Conservation (phyloP, 2,888 invertebrate species). For the Chirona hameri region DNA sequence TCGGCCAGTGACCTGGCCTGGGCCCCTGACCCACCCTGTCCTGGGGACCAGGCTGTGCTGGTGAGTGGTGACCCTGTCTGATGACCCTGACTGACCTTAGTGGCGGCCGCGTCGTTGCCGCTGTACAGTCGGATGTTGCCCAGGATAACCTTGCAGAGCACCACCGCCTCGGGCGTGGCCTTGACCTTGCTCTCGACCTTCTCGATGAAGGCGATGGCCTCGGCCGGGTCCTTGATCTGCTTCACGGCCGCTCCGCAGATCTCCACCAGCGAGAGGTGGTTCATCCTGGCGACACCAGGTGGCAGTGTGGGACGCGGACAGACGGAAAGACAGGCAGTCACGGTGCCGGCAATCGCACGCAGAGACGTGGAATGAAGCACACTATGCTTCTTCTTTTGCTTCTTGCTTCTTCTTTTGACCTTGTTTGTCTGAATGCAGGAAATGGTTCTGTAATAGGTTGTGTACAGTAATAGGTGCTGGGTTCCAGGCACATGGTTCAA, state of each 20-base stretch:
- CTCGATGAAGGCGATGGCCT: constrained; percentile 81
- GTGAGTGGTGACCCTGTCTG: no score
- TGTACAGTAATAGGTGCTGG: no score
- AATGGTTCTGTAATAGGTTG: no score
- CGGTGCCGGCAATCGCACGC: no score
- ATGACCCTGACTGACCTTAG: constrained; percentile 44
- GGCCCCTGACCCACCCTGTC: no score
- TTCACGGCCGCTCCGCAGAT: constrained; percentile 61
- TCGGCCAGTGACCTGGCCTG: no score
- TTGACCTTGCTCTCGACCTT: constrained; percentile 84
- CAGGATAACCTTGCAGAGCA: constrained; percentile 78
- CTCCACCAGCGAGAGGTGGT: constrained; percentile 86
- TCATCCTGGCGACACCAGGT: constrained; percentile 62
- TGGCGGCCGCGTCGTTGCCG: constrained; percentile 48
- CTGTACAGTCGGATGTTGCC: constrained; percentile 50
- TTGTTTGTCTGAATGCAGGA: no score
- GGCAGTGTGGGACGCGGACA: not conserved
- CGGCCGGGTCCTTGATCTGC: constrained; percentile 73
- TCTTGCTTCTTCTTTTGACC: no score
- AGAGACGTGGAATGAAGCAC: no score
- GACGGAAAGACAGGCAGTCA: not conserved
- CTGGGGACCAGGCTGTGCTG: no score
- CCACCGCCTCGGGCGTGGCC: constrained; percentile 76
- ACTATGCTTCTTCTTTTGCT: no score
- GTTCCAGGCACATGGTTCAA: no score